Base-by-base conservation (phyloP, 2,113 vertebrate species). In the Grammomys dolichurus region DNA sequence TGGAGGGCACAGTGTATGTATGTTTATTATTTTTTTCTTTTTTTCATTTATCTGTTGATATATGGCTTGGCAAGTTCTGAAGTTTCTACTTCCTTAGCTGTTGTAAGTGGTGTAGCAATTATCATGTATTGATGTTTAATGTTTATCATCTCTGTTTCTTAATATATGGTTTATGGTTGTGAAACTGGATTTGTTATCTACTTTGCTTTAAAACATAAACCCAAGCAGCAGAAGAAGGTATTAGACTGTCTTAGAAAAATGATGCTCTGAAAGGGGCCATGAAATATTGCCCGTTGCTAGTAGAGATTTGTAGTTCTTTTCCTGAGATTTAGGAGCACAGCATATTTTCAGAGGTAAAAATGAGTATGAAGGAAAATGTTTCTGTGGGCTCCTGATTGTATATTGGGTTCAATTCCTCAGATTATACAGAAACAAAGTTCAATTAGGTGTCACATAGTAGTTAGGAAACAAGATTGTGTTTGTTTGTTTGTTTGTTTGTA, bases 201-300 rank as follows among this genome's bases (percentile, higher is more conserved):
- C 14, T 75, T 87, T 87, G 33, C 28, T 89, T 91, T 91, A n/a
- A 87, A 58, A 84, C 84, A 31, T 16, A 92, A 86, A 90, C 77
- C 36, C 48, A 96, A 63, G 60, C 90, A 80, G 84, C 63, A 78
- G 72, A 85, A 86, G 78, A 82, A 40, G 17, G 28, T 81, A n/a
- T 76, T 75, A 63, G 10, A 84, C n/a, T 78, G 75, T 63, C 76
- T 48, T 80, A 33, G 76, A 91, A 85, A 80, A 95, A 75, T 81
- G 36, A 82, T 26, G 6, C 65, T 40, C 20, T 54, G 0, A 48
- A 51, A 91, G 40, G 72, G 72, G 33, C 22, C 22, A 4, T 17
- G 70, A 70, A 90, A 40, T 9, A 7, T 31, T 69, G 33, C 65
- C 60, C 24, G 17, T 81, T 92, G 63, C 26, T 22, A 31, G 31